Evolutionary conservation across 1,140 invertebrate species (phyloP), one percentile per base, ranked within the genome.

Genomic region (Lepidotrigona ventralis): DNA sequence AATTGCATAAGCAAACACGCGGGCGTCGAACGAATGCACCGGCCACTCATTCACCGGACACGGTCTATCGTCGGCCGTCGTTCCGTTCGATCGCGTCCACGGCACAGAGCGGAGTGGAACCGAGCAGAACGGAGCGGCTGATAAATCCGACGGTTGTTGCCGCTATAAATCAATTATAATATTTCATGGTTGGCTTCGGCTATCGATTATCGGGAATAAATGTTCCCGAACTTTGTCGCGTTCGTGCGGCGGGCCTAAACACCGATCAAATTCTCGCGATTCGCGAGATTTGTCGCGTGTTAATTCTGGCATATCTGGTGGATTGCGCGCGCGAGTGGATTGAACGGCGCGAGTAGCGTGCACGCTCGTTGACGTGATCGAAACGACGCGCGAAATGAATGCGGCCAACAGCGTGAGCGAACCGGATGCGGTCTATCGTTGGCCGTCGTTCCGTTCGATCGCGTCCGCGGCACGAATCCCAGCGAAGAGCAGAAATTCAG

Each of bases 111-210:
- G 69, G 63, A 82, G 74, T 56, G 81, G 74, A 82, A 82, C 81
- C 68, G 83, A 71, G 71, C 81, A 79, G 76, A 83, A 83, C 76
- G 76, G 85, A 83, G 86, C 81, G 85, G 87, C 89, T 92, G 92
- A 92, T 92, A 92, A 92, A 93, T 93, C 90, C 90, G 89, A 85
- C 79, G 73, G 76, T 82, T 70, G 83, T 85, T 60, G 56, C 53
- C 81, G 90, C 91, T 86, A 92, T 93, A 93, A 93, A 93, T 93
- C 92, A 93, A 93, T 93, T 93, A 93, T 93, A 92, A 93, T 93
- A 93, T 92, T 93, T 91, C 92, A 93, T 90, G 92, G 90, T 92
- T 92, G 90, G 91, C 91, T 90, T 90, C 87, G 92, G 89, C 89
- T 92, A 92, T 92, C 89, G 91, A 92, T 92, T 92, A 93, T 90